Percentiles rank a stretch among this genome's conserved stretches.
Conservation (phyloP, 23 tunicate genomes). For the Aplidium turbinatum region DNA sequence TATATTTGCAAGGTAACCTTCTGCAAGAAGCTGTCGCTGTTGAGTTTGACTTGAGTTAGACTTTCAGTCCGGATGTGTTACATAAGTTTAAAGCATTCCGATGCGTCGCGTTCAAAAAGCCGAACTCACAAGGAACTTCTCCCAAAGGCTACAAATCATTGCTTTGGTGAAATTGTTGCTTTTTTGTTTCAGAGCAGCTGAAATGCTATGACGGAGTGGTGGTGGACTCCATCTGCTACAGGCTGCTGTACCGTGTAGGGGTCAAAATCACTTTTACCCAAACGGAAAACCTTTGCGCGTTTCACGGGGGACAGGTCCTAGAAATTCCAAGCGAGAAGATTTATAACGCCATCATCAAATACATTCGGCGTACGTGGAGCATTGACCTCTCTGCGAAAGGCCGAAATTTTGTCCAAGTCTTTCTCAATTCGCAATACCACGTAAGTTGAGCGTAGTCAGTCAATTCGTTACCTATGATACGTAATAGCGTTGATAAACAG, state of each 20-base stretch:
- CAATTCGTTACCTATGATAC: too few species aligned
- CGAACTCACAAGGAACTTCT: too few species aligned
- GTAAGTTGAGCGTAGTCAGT: conserved; percentile 2
- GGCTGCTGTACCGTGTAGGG: conserved; percentile 24
- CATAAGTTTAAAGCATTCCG: too few species aligned
- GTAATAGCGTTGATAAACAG: neutral
- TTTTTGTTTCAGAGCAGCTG: conserved; percentile 17
- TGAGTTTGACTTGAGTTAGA: too few species aligned
- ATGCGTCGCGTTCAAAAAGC: too few species aligned
- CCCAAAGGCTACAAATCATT: too few species aligned
- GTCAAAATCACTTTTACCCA: conserved; percentile 3
- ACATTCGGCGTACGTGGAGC: conserved; percentile 26
- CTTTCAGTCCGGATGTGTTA: too few species aligned
- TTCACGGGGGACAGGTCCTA: conserved; percentile 14
- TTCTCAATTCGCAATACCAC: conserved; percentile 4
- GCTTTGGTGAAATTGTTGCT: too few species aligned
- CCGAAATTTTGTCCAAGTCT: conserved; percentile 35
- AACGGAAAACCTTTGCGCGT: conserved; percentile 20
- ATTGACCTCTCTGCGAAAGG: conserved; percentile 4
- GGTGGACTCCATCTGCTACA: conserved; percentile 8
- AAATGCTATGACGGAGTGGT: conserved; percentile 29
- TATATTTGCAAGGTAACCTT: too few species aligned
- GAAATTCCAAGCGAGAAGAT: conserved; percentile 4
- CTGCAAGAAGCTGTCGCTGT: too few species aligned
- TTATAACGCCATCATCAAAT: neutral